A percentile compares a stretch with the other conserved stretches of the same genome.
Evolutionary conservation across 2,888 invertebrate species (phyloP).

Genomic region (Coelogynopora nodosa): DNA sequence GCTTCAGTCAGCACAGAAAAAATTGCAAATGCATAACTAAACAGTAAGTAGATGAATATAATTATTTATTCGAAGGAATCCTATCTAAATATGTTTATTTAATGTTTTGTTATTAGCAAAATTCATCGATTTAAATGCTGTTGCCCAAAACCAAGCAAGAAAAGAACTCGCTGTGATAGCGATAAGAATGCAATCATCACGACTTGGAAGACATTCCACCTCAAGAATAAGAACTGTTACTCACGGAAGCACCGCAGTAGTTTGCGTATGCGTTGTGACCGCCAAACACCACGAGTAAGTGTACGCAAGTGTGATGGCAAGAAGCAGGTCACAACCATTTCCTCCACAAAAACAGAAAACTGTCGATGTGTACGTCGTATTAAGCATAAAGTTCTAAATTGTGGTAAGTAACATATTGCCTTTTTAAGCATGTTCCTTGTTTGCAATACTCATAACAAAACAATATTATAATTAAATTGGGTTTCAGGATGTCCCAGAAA

Average conservation of each 20-base stretch:
- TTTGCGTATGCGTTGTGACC: conserved; percentile 21
- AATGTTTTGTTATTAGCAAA: conserved; percentile 29
- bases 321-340: background rate
- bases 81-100: too few species aligned
- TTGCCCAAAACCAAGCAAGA: conserved; percentile 37
- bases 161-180: background rate
- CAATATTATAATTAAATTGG: background rate
- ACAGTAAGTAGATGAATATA: conserved; percentile 12
- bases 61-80: too few species aligned
- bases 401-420: background rate
- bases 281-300: conserved; percentile 6
- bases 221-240: background rate
- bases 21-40: conserved; percentile 35
- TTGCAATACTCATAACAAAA: background rate
- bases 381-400: background rate
- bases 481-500: conserved; percentile 38
- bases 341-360: background rate
- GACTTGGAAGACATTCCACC: conserved; percentile 31
- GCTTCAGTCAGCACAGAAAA: background rate
- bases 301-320: conserved; percentile 30
- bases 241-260: background rate
- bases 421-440: background rate
- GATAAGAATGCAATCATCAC: background rate
- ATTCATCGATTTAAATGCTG: conserved; percentile 19
- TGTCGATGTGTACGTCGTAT: conserved; percentile 22